Conservation (phyloP, 37 sponge, comb jelly and placozoan genomes). For the Beroe ovata region DNA sequence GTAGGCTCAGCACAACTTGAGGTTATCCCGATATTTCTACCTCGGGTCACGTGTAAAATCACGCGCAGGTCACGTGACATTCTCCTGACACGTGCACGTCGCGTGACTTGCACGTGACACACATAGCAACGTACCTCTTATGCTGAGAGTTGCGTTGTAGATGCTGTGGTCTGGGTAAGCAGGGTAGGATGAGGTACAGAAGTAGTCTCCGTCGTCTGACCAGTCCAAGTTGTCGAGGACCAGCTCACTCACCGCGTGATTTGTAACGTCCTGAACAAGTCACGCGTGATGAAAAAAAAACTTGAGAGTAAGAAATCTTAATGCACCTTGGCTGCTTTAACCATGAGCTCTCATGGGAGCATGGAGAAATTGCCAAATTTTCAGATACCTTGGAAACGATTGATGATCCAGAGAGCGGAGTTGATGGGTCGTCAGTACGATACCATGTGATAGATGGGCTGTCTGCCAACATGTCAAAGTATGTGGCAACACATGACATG, state of each 20-base stretch:
- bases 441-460: constrained; percentile 11
- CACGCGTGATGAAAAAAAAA: no score
- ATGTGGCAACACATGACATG: constrained; percentile 39
- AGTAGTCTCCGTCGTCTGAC: constrained; percentile 44
- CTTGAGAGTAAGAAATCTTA: no score
- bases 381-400: neutral
- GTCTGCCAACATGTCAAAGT: neutral
- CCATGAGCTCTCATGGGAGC: no score
- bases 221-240: constrained; percentile 9
- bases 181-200: constrained; percentile 59
- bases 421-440: neutral
- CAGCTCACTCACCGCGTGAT: constrained; percentile 12
- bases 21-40: no score
- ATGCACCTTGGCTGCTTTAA: no score
- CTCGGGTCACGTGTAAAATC: neutral
- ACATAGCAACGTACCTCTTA: constrained; percentile 19
- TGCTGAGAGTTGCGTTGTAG: constrained; percentile 55
- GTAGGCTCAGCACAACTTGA: no score
- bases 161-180: constrained; percentile 21
- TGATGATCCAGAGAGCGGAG: constrained; percentile 24
- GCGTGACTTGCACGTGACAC: neutral
- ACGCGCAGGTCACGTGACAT: neutral
- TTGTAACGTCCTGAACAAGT: neutral
- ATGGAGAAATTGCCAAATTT: no score
- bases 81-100: neutral